A percentile compares a stretch with the other conserved stretches of the same genome.
Evolutionary conservation across 2,113 vertebrate species (phyloP).

Genomic region (Kryptolebias marmoratus): DNA sequence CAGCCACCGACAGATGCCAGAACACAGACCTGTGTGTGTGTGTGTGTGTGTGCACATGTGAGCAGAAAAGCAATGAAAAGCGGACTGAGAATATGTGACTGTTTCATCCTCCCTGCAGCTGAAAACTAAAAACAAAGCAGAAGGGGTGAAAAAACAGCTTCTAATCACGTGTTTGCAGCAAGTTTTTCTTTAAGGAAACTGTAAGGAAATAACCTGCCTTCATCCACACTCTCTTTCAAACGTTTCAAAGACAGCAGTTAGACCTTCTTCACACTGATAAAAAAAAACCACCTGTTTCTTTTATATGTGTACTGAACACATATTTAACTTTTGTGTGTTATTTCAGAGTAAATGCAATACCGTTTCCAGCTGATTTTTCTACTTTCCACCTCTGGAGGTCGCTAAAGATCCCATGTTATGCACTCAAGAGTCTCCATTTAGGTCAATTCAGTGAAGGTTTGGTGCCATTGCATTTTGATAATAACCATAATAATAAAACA

Average conservation of each 20-base stretch:
- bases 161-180: background rate
- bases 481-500: background rate
- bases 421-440: background rate
- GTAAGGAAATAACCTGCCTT: constrained; percentile 19
- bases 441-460: constrained; percentile 1
- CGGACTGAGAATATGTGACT: constrained; percentile 70
- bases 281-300: background rate
- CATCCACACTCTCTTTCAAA: background rate
- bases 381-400: constrained; percentile 81
- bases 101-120: constrained; percentile 37
- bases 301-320: background rate
- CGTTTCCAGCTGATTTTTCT: constrained; percentile 32
- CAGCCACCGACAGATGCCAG: constrained; percentile 65
- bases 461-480: background rate
- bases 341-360: background rate
- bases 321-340: background rate
- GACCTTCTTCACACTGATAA: background rate
- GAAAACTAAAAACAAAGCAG: constrained; percentile 42
- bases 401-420: constrained; percentile 78
- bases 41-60: constrained; percentile 6
- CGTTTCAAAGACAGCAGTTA: background rate
- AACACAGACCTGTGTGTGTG: constrained; percentile 35
- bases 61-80: constrained; percentile 55
- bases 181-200: constrained; percentile 6
- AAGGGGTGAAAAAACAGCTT: constrained; percentile 26